Conservation (phyloP, 2,797 vertebrate species). For the Gallirallus australis region DNA sequence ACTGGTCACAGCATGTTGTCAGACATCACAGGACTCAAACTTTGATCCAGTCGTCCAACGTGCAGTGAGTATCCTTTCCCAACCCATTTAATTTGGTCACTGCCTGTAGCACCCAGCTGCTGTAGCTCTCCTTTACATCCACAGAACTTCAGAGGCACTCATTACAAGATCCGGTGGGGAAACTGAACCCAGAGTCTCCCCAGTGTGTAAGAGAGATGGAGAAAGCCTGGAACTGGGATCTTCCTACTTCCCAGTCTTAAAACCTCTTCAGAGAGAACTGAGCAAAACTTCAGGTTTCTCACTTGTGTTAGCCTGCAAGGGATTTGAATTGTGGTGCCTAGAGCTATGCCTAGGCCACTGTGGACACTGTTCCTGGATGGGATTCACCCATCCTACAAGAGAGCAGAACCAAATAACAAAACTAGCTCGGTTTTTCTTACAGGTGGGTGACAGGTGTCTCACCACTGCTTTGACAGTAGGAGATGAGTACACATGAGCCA, state of each 20-base stretch:
- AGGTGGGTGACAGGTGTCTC: not conserved
- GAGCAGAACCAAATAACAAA: not conserved
- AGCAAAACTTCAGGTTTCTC: not conserved
- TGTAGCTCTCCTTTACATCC: not conserved
- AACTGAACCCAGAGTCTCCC: not conserved
- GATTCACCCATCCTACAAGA: not conserved
- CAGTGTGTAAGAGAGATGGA: not conserved
- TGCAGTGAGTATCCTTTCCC: constrained; percentile 69
- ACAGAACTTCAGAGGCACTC: not conserved
- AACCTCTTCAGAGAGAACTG: not conserved
- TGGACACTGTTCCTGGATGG: not conserved
- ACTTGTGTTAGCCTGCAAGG: not conserved
- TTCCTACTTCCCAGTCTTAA: not conserved
- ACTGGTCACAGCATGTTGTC: constrained; percentile 45
- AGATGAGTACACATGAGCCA: not conserved
- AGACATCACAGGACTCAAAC: not conserved
- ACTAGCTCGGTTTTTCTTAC: not conserved
- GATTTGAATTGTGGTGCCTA: not conserved
- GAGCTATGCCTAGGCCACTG: rapidly evolving
- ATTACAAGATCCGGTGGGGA: not conserved
- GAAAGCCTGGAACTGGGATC: not conserved
- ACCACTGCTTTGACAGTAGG: not conserved
- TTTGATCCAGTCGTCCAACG: not conserved
- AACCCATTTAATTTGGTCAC: not conserved
- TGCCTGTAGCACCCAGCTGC: not conserved